Evolutionary conservation across 2,113 vertebrate genomes (phyloP).

Genomic region (Thalassoma bifasciatum): DNA sequence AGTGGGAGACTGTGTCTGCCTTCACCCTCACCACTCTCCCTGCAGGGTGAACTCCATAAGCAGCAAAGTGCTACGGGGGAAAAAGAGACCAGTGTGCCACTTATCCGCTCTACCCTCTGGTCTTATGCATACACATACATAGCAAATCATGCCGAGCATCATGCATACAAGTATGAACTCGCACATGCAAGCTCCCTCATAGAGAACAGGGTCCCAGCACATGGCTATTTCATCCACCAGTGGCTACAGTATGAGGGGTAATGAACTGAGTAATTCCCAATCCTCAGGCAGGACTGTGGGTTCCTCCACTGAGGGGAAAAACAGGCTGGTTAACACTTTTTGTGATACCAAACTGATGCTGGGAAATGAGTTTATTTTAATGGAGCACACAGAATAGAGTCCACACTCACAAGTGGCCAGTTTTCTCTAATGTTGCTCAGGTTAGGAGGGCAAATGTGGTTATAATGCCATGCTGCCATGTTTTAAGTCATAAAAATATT

Average conservation of each 20-base stretch:
- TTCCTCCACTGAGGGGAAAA: conserved; percentile 34
- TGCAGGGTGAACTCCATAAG: conserved; percentile 48
- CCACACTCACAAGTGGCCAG: neutral
- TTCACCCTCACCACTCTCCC: conserved; percentile 19
- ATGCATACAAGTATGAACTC: conserved; percentile 13
- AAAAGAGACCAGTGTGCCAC: conserved; percentile 50
- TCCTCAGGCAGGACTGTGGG: conserved; percentile 63
- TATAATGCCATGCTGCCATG: no score
- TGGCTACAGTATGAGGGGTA: conserved; percentile 71
- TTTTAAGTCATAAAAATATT: no score
- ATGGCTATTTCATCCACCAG: conserved; percentile 77
- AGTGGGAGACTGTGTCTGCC: conserved; percentile 10
- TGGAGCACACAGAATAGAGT: conserved; percentile 8
- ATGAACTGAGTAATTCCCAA: conserved; percentile 76
- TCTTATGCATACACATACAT: conserved; percentile 22
- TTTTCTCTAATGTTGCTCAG: neutral
- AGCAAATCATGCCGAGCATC: conserved; percentile 22
- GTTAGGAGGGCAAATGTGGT: neutral
- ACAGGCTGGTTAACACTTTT: conserved; percentile 57
- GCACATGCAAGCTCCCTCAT: conserved; percentile 50
- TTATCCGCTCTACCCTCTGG: conserved; percentile 48
- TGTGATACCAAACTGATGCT: neutral
- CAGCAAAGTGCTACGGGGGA: conserved; percentile 42
- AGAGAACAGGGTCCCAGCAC: conserved; percentile 67
- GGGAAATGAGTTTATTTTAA: conserved; percentile 47